Evolutionary conservation across 1,140 invertebrate genomes (phyloP).

Genomic region (Megathymus violae): DNA sequence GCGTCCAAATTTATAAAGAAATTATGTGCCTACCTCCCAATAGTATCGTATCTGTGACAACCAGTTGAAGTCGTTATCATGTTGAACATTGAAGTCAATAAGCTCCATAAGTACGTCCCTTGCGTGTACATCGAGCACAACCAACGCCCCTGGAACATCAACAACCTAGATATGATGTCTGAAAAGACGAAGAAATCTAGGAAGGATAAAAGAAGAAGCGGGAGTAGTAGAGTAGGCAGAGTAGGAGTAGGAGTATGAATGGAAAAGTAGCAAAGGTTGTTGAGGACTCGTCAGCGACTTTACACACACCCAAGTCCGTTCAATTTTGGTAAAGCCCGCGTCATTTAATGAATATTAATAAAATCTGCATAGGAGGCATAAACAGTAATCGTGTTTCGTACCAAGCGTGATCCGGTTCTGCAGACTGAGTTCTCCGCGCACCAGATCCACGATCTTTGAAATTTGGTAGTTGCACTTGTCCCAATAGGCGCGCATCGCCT

Average conservation of each 20-base stretch:
- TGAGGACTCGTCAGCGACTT: too few species aligned
- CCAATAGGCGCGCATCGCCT: constrained; percentile 84
- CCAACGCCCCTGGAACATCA: constrained; percentile 88
- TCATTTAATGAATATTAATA: too few species aligned
- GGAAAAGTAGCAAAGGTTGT: too few species aligned
- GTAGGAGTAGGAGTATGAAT: too few species aligned
- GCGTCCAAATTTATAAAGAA: too few species aligned
- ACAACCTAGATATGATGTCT: too few species aligned
- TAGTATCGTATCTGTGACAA: constrained; percentile 95
- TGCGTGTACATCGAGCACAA: constrained; percentile 96
- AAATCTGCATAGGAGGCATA: too few species aligned
- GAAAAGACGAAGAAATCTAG: too few species aligned
- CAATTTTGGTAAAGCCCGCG: too few species aligned
- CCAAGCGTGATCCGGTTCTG: constrained; percentile 96
- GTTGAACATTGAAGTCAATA: constrained; percentile 87
- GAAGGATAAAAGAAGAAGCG: too few species aligned
- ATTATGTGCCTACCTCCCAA: constrained; percentile 91
- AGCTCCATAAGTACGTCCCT: constrained; percentile 92
- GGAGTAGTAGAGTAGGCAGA: too few species aligned
- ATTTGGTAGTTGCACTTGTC: constrained; percentile 88
- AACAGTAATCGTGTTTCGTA: constrained; percentile 66
- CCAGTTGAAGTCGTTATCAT: constrained; percentile 95
- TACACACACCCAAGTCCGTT: too few species aligned
- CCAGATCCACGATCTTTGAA: constrained; percentile 92
- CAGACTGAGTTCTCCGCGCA: constrained; percentile 92